Conservation (phyloP, 2,888 invertebrate genomes). For the Beris chalybata region DNA sequence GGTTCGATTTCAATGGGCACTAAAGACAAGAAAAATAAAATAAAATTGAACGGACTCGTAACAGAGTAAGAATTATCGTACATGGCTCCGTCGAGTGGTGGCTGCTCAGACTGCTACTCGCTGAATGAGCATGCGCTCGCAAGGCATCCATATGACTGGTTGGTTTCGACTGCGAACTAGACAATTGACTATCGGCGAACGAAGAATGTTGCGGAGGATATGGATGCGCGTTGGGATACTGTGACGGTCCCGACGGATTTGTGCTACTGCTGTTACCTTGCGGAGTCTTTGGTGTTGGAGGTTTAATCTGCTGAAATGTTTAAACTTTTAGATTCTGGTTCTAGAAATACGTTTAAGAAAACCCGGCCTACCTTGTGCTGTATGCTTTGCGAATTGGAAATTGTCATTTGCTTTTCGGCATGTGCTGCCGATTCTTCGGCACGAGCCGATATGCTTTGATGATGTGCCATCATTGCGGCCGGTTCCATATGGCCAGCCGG, state of each 20-base stretch:
- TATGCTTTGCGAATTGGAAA: slow-evolving; percentile 37
- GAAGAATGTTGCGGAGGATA: slow-evolving; percentile 61
- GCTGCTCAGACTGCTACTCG: slow-evolving; percentile 53
- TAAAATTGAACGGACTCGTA: background rate
- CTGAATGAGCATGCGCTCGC: slow-evolving; percentile 74
- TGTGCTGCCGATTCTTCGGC: slow-evolving; percentile 46
- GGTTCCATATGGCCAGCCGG: slow-evolving; percentile 54
- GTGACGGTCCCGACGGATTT: slow-evolving; percentile 52
- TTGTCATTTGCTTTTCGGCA: slow-evolving; percentile 53
- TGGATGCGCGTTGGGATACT: slow-evolving; percentile 51
- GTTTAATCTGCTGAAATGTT: slow-evolving; percentile 47
- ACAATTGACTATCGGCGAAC: slow-evolving; percentile 70
- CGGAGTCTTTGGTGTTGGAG: slow-evolving; percentile 57
- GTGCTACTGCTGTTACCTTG: slow-evolving; percentile 51
- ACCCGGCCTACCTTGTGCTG: slow-evolving; percentile 38
- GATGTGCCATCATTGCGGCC: slow-evolving; percentile 49
- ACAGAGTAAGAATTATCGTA: slow-evolving; percentile 41
- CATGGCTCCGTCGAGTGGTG: slow-evolving; percentile 56
- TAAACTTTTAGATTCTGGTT: background rate
- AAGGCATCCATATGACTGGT: slow-evolving; percentile 75
- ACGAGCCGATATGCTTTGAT: slow-evolving; percentile 44
- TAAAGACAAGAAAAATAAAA: slow-evolving; percentile 36
- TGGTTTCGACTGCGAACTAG: slow-evolving; percentile 61
- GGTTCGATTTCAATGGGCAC: slow-evolving; percentile 60
- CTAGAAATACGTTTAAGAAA: background rate